Conservation (phyloP, 1,140 invertebrate genomes). For the Plutomurus gul region DNA sequence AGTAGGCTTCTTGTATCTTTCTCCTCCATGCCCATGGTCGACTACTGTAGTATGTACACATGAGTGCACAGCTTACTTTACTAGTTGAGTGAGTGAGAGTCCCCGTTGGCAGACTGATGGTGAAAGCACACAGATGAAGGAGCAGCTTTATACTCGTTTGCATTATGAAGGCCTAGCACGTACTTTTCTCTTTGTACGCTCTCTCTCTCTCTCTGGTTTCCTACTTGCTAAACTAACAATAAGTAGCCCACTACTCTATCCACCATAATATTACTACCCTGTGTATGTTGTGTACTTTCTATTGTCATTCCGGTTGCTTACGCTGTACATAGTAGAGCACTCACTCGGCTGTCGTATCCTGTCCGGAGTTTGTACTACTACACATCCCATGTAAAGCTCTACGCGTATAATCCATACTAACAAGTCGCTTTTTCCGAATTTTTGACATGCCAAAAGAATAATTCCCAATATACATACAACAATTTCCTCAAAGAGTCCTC, state of each 20-base stretch:
- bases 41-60: not conserved
- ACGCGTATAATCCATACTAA: slow-evolving; percentile 11
- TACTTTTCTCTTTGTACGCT: not conserved
- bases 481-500: too few relatives aligned
- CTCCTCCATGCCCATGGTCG: too few relatives aligned
- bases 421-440: too few relatives aligned
- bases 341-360: not conserved
- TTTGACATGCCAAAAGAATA: too few relatives aligned
- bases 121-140: not conserved
- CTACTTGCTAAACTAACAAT: not conserved
- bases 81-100: not conserved
- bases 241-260: too few relatives aligned
- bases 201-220: not conserved
- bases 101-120: not conserved
- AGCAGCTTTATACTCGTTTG: not conserved
- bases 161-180: not conserved
- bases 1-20: too few relatives aligned
- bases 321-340: slow-evolving; percentile 11
- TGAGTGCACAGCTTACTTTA: not conserved
- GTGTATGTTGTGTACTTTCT: not conserved
- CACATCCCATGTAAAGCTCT: not conserved
- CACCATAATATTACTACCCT: too few relatives aligned
- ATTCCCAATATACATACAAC: too few relatives aligned
- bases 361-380: not conserved
- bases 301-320: slow-evolving; percentile 10